A percentile compares a stretch with the other conserved stretches of the same genome.
Evolutionary conservation across 1,140 invertebrate species (phyloP).

Genomic region (Drosophila fuyamai): DNA sequence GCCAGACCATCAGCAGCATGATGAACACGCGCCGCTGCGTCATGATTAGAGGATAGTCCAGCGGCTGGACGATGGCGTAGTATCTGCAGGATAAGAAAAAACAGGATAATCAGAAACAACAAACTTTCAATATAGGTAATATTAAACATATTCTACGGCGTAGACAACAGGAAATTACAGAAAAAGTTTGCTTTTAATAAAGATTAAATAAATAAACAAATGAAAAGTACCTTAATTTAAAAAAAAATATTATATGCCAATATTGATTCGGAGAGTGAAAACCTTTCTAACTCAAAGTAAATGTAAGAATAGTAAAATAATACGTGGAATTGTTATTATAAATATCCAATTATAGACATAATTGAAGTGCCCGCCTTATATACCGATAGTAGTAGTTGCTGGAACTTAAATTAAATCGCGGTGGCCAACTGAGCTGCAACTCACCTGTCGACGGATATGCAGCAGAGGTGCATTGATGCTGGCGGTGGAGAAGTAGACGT

Average conservation of each 20-base stretch:
- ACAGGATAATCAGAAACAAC: not conserved
- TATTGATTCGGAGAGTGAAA: no score
- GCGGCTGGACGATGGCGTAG: constrained; percentile 94
- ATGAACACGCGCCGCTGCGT: constrained; percentile 90
- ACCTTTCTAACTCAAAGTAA: no score
- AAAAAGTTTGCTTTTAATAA: no score
- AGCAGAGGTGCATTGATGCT: constrained; percentile 94
- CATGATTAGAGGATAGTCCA: constrained; percentile 96
- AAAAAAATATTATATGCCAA: no score
- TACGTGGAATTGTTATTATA: no score
- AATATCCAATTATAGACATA: no score
- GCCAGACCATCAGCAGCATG: constrained; percentile 95
- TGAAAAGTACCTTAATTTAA: no score
- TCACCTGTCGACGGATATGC: constrained; percentile 92
- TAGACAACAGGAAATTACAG: no score
- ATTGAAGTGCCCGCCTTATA: not conserved
- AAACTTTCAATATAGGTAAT: no score
- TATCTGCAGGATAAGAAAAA: constrained; percentile 86
- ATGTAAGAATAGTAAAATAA: no score
- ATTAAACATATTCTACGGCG: no score
- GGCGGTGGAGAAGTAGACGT: constrained; percentile 97
- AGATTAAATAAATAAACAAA: no score
- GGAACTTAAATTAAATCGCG: not conserved
- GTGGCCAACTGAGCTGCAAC: not conserved
- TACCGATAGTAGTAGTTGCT: not conserved